phyloP scores from a whole-genome alignment of 2,113 vertebrate species.

The Hypomesus transpacificus region DNA sequence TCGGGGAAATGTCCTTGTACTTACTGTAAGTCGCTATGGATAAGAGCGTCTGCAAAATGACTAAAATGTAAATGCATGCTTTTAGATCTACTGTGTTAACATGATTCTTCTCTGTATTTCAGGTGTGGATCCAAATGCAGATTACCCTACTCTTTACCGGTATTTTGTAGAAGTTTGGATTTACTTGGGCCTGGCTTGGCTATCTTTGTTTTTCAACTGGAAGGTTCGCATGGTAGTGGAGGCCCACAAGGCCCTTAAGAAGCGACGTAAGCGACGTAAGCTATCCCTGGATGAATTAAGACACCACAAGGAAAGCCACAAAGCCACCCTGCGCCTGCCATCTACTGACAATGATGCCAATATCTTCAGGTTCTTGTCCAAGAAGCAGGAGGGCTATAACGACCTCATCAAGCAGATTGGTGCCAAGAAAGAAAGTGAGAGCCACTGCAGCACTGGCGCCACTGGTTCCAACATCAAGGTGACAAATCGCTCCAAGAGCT shows the following conservation, averaged over 20 bases:
- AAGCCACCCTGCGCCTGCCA: constrained; percentile 70
- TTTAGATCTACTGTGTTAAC: too few species aligned
- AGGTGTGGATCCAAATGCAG: constrained; percentile 91
- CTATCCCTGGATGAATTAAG: constrained; percentile 84
- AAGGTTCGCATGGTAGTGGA: constrained; percentile 98
- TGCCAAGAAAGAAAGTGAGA: constrained; percentile 65
- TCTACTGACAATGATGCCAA: constrained; percentile 81
- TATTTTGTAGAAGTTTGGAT: constrained; percentile 99
- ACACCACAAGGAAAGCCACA: constrained; percentile 69
- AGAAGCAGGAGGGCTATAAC: constrained; percentile 92
- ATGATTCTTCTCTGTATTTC: constrained; percentile 20
- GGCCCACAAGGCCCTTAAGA: constrained; percentile 97
- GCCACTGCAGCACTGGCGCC: constrained; percentile 46
- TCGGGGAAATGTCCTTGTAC: too few species aligned
- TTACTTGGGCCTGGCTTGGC: constrained; percentile 94
- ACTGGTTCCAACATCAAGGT: constrained; percentile 46
- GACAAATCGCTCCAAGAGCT: constrained; percentile 64
- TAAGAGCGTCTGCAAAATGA: too few species aligned
- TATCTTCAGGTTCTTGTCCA: constrained; percentile 93
- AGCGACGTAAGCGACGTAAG: constrained; percentile 86
- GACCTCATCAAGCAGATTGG: constrained; percentile 96
- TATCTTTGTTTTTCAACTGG: constrained; percentile 97
- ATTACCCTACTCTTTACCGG: constrained; percentile 91
- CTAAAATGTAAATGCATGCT: too few species aligned
- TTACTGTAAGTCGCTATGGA: too few species aligned